A percentile compares a stretch with the other conserved stretches of the same genome.
Conservation (phyloP, 1,140 invertebrate genomes). For the Scaptomyza montana region DNA sequence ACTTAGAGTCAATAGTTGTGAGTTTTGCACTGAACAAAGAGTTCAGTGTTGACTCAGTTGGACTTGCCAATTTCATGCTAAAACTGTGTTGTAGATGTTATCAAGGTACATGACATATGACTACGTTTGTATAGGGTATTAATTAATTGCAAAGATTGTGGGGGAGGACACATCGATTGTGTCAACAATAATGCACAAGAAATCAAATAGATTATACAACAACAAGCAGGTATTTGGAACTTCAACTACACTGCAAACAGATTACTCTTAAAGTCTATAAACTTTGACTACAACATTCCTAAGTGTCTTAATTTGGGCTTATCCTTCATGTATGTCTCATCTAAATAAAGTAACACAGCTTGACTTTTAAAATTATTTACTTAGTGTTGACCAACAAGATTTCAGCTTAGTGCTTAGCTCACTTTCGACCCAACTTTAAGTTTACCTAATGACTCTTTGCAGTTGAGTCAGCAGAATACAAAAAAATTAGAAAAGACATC, state of each 20-base stretch:
- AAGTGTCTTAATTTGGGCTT: neutral
- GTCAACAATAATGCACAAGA: neutral
- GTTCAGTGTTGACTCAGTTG: conserved; percentile 70
- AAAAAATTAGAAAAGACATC: too few species aligned
- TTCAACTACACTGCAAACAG: too few species aligned
- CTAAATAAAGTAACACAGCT: neutral
- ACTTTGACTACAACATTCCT: too few species aligned
- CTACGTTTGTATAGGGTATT: conserved; percentile 3
- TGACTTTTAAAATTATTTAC: neutral
- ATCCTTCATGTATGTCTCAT: neutral
- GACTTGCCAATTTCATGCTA: conserved; percentile 39
- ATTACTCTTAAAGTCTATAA: too few species aligned
- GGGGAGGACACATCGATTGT: neutral
- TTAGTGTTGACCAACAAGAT: conserved; percentile 10
- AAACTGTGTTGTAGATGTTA: conserved; percentile 5
- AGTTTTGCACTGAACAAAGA: conserved; percentile 10
- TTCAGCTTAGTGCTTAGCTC: neutral
- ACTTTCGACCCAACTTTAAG: neutral
- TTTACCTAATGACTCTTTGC: conserved; percentile 12
- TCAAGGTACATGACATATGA: neutral
- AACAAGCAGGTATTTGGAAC: too few species aligned
- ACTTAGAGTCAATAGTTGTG: neutral
- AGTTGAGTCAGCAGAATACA: conserved; percentile 20
- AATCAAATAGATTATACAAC: conserved; percentile 1
- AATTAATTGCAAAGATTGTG: neutral